Conservation (phyloP, 2,888 invertebrate genomes). For the Tipula lateralis region DNA sequence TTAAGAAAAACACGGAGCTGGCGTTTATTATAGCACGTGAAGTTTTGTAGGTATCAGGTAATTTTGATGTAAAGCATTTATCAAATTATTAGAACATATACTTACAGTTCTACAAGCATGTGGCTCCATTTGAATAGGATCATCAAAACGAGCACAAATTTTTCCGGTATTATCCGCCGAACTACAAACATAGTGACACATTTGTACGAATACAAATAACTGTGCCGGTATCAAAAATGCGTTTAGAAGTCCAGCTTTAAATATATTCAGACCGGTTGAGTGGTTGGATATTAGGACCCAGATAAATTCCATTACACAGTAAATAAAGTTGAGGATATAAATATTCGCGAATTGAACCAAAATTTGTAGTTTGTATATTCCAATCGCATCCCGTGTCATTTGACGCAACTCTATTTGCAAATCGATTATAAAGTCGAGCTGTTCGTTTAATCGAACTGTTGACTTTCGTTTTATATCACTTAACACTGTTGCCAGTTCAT, state of each 20-base stretch:
- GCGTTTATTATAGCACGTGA: no score
- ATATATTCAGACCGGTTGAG: not conserved
- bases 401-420: not conserved
- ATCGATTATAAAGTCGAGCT: not conserved
- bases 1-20: no score
- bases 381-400: not conserved
- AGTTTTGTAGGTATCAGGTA: no score
- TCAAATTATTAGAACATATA: no score
- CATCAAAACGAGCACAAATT: not conserved
- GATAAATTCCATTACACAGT: not conserved
- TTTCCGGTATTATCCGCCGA: not conserved
- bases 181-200: not conserved
- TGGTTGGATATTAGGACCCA: not conserved
- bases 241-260: not conserved
- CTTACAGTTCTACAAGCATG: not conserved
- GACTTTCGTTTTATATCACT: not conserved
- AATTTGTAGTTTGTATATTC: not conserved
- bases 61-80: no score
- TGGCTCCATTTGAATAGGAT: not conserved
- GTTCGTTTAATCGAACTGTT: not conserved
- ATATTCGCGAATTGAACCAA: not conserved
- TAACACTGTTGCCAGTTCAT: not conserved
- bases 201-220: not conserved
- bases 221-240: not conserved
- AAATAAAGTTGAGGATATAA: not conserved